Percentiles rank a stretch among this genome's conserved stretches.
These are phyloP conservation scores for Adineta ricciae DNA, from an alignment of 2,888 invertebrate genomes.

Conservation along the genomic window DNA sequence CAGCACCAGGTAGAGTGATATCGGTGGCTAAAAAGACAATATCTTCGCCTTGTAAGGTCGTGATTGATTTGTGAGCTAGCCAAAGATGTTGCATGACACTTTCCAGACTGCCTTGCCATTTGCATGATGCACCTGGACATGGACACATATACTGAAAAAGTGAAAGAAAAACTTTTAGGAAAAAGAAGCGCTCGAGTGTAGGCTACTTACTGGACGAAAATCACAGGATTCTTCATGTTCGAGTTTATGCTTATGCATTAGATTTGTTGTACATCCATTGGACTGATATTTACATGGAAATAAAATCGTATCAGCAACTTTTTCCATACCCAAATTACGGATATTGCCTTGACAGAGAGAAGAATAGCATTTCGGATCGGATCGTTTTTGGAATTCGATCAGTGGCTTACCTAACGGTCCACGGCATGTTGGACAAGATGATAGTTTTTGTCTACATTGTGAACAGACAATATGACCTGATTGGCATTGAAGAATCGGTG, in stretches of 20 bases:
- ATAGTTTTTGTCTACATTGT: conserved; percentile 86
- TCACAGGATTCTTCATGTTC: conserved; percentile 98
- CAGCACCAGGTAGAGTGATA: conserved; percentile 95
- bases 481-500: conserved; percentile 94
- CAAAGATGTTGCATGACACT: conserved; percentile 97
- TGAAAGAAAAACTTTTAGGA: not conserved
- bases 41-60: conserved; percentile 83
- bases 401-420: conserved; percentile 63
- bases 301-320: conserved; percentile 92
- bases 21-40: conserved; percentile 98
- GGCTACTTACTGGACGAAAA: conserved; percentile 56
- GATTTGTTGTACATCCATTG: conserved; percentile 80
- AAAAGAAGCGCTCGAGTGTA: not conserved
- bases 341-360: conserved; percentile 52
- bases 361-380: too few species aligned
- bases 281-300: conserved; percentile 97
- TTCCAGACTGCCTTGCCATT: conserved; percentile 94
- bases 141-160: conserved; percentile 26
- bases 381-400: too few species aligned
- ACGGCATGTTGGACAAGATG: conserved; percentile 73
- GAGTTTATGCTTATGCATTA: conserved; percentile 89
- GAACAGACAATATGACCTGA: conserved; percentile 97
- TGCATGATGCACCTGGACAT: conserved; percentile 67
- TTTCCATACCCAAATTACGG: conserved; percentile 96
- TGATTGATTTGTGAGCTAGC: conserved; percentile 81